These are phyloP conservation scores for Pseudomyrmex pallidus DNA, from an alignment of 1,140 invertebrate genomes.

Conservation along the genomic window DNA sequence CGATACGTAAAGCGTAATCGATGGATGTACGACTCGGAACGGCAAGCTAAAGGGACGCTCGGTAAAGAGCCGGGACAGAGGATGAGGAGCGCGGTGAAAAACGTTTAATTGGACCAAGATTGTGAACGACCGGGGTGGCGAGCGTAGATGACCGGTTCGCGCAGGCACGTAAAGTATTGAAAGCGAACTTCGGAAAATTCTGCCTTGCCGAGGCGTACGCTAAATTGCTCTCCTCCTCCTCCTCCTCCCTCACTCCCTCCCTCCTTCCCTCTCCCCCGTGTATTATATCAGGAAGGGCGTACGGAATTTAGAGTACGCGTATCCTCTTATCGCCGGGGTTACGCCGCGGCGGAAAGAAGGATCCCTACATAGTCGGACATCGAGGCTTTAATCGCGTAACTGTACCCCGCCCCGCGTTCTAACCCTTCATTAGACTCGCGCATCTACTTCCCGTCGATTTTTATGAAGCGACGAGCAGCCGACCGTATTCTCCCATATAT, in stretches of 20 bases:
- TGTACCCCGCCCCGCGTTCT: slow-evolving; percentile 38
- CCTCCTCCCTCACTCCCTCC: no score
- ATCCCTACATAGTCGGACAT: slow-evolving; percentile 32
- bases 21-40: slow-evolving; percentile 50
- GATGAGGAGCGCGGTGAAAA: slow-evolving; percentile 57
- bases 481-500: slow-evolving; percentile 1
- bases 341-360: slow-evolving; percentile 48
- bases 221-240: slow-evolving; percentile 41
- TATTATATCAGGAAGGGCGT: slow-evolving; percentile 49
- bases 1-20: slow-evolving; percentile 37
- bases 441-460: slow-evolving; percentile 49
- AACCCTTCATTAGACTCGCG: slow-evolving; percentile 44
- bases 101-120: slow-evolving; percentile 55
- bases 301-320: slow-evolving; percentile 60
- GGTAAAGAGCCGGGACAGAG: slow-evolving; percentile 61
- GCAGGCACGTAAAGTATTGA: slow-evolving; percentile 60
- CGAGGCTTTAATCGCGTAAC: slow-evolving; percentile 55
- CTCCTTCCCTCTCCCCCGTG: neutral
- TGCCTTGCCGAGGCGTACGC: slow-evolving; percentile 35
- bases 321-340: slow-evolving; percentile 57
- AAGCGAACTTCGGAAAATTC: slow-evolving; percentile 59
- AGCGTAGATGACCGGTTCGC: slow-evolving; percentile 62
- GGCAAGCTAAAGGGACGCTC: slow-evolving; percentile 68
- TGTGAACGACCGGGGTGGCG: slow-evolving; percentile 27
- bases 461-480: slow-evolving; percentile 2